These are phyloP conservation scores for Orthosia cruda DNA, from an alignment of 2,888 invertebrate genomes.

Conservation along the genomic window DNA sequence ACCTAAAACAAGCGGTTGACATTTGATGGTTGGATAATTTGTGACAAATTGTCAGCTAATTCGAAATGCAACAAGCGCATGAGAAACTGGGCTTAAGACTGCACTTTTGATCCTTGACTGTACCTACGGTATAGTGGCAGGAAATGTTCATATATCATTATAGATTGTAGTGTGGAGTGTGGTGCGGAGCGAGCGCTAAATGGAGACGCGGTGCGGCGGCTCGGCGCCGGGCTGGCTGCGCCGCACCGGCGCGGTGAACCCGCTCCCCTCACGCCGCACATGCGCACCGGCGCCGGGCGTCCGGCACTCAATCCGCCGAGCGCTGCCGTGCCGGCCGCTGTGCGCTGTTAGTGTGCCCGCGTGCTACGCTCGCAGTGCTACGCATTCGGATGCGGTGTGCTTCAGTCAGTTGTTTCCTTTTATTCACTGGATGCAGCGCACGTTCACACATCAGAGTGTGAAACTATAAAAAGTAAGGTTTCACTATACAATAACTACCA, in stretches of 20 bases:
- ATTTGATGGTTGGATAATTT: too few species aligned
- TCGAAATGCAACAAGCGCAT: too few species aligned
- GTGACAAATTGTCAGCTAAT: too few species aligned
- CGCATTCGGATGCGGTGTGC: background rate
- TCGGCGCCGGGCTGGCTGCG: constrained; percentile 18
- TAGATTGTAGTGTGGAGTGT: background rate
- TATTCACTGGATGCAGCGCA: background rate
- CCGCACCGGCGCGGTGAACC: background rate
- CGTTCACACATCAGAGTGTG: background rate
- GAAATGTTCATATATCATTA: background rate
- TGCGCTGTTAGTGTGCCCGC: background rate
- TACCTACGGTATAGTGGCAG: background rate
- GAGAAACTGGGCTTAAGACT: too few species aligned
- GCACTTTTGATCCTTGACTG: too few species aligned
- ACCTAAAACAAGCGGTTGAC: too few species aligned
- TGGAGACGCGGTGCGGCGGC: background rate
- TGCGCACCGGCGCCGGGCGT: background rate
- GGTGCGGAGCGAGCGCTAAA: background rate
- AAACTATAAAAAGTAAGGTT: constrained; percentile 11
- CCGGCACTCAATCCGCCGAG: constrained; percentile 19
- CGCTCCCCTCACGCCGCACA: background rate
- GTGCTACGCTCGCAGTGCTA: background rate
- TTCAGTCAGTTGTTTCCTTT: background rate
- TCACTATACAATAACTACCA: background rate
- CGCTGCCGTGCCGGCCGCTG: constrained; percentile 3